Base-by-base conservation (phyloP, 2,888 invertebrate species). In the Brenthis ino region DNA sequence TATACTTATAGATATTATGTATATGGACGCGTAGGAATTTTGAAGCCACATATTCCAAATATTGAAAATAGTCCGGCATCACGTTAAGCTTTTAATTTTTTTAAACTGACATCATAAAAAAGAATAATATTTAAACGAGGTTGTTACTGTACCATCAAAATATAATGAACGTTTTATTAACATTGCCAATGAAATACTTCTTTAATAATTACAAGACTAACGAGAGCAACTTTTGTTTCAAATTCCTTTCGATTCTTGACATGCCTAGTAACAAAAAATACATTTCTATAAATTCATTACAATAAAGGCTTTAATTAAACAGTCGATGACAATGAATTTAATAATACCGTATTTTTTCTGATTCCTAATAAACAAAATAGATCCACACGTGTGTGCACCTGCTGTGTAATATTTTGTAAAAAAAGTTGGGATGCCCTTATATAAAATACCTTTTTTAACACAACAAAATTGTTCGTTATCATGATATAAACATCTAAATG, bases 371-470 rank as follows among this genome's bases (percentile, higher is more conserved):
- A 67, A 67, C 48, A 66, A 72, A 66, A 72, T 67, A 69, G 58
- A 53, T 24, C 43, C 47, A 60, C 66, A 60, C 60, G 68, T 68
- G 71, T 58, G 50, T 61, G 82, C 91, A 91, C 91, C 91, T 91
- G 91, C 91, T 4, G 33, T n/a, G n/a, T n/a, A n/a, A 54, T 63
- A 43, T 53, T 77, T 73, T 63, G 76, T 77, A 79, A 63, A 86
- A 43, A 87, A 89, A 89, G 76, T 80, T 79, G 81, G 78, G 77
- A 81, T 85, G 81, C 77, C 82, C 83, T 79, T 85, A 85, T 82
- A 78, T 76, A 79, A 74, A 77, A 76, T 74, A 43, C 77, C 77
- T 78, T 79, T 77, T 77, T 79, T 75, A 77, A 78, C 75, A 76
- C 77, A 77, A 77, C 72, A 76, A 79, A 79, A 81, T 79, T 80